Base-by-base conservation (phyloP, 2,888 invertebrate species). In the Cacoxenus indagator region DNA sequence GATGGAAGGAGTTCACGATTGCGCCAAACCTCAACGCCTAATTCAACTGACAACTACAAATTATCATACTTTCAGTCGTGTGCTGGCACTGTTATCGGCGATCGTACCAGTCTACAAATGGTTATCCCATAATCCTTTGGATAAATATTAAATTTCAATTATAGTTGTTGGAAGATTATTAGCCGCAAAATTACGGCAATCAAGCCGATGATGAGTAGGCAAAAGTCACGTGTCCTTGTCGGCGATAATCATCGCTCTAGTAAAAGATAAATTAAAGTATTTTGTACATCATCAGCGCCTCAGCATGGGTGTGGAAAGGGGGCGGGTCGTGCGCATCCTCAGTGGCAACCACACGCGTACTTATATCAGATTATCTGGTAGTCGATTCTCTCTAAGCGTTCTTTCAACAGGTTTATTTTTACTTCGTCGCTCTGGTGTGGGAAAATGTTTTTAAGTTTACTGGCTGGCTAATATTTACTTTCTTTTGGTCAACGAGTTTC, bases 61-160 rank as follows among this genome's bases (percentile, higher is more conserved):
- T 64, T 64, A 29, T 45, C 14, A 22, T 45, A 24, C 29, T 26
- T 14, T 26, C 29, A 62, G 43, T 9, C 37, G 6, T 6, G 8
- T 11, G 17, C 37, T 55, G 24, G 14, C 55, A 11, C 55, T 24
- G 19, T 65, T 46, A 65, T 65, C 54, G 24, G 4, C 14, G 31
- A 54, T 29, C 31, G 43, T 6, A 37, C 48, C 17, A 57, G 27
- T 11, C n/a, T n/a, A 79, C 81, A 81, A 84, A 81, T 77, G 81
- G 72, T 81, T 81, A 84, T 84, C 82, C 76, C 78, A 73, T 85
- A 85, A 86, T 78, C 83, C 82, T 76, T 87, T 84, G 78, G 75
- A 80, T 81, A 85, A 85, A 87, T 87, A 87, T 87, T 87, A 84
- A 87, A 86, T 87, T 87, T 85, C 86, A 87, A 87, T 87, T 86